Evolutionary conservation across 2,797 vertebrate species (phyloP).

Genomic region (Urosaurus nigricauda): DNA sequence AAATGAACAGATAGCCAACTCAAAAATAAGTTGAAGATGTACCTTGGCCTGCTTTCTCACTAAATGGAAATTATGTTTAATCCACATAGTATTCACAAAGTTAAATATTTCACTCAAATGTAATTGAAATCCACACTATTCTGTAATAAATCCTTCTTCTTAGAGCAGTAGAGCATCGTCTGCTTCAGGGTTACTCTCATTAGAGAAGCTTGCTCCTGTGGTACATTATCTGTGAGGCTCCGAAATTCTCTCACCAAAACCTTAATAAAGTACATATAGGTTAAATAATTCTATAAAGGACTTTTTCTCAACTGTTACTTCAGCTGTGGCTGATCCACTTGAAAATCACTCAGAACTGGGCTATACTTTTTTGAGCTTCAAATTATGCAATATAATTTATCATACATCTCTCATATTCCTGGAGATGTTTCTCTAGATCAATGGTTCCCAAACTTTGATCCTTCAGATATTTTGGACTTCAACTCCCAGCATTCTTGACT

Average conservation of each 20-base stretch:
- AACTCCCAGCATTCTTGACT: too few species aligned
- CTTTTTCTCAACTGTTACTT: background rate
- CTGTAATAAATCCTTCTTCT: background rate
- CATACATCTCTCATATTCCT: background rate
- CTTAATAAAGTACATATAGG: background rate
- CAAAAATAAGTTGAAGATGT: background rate
- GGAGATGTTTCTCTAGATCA: background rate
- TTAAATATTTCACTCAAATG: background rate
- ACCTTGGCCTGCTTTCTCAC: background rate
- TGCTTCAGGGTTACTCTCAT: background rate
- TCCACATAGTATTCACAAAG: background rate
- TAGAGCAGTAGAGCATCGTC: background rate
- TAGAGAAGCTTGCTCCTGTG: background rate
- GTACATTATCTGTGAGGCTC: background rate
- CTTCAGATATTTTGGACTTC: too few species aligned
- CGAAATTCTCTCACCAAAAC: background rate
- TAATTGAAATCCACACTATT: background rate
- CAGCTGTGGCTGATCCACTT: background rate
- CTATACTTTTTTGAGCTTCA: background rate
- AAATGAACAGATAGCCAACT: constrained; percentile 31
- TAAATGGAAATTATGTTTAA: constrained; percentile 5
- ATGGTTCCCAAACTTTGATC: too few species aligned
- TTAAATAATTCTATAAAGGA: background rate
- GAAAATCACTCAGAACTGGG: background rate
- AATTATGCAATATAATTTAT: background rate